Percentiles rank a stretch among this genome's conserved stretches.
Conservation (phyloP, 2,797 vertebrate species). For the Taeniopygia guttata region DNA sequence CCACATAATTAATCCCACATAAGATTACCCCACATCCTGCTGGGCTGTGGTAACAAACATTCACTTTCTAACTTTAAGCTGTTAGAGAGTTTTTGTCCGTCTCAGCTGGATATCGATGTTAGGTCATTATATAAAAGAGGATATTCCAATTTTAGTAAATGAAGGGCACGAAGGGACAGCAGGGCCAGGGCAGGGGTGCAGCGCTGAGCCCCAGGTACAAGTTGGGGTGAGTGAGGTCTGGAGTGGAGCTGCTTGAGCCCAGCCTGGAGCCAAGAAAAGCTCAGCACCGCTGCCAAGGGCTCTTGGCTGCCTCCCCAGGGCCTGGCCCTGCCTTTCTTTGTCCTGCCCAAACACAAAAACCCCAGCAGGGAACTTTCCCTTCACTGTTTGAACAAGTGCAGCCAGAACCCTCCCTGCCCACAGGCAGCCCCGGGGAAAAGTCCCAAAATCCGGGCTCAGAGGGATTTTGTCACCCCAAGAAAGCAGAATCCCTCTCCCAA, state of each 20-base stretch:
- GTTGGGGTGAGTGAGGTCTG: rapidly evolving
- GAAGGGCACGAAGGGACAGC: background rate
- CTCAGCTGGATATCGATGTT: too few species aligned
- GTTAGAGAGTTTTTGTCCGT: too few species aligned
- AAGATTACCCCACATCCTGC: too few species aligned
- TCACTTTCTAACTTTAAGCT: too few species aligned
- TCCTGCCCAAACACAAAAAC: background rate
- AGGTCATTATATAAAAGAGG: too few species aligned
- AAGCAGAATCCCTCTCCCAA: background rate
- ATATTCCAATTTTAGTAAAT: too few species aligned
- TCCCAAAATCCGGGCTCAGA: background rate
- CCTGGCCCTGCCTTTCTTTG: background rate
- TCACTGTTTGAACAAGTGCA: background rate
- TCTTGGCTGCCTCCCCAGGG: background rate
- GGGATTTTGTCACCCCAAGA: background rate
- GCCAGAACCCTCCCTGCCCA: background rate
- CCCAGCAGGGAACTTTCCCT: background rate
- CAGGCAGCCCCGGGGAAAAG: background rate
- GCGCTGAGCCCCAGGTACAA: background rate
- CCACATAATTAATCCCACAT: too few species aligned
- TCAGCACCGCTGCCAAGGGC: background rate
- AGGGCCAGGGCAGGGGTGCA: too few species aligned
- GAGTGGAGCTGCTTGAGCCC: background rate
- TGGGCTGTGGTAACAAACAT: too few species aligned
- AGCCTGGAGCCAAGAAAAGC: background rate